phyloP scores from a whole-genome alignment of 2,797 vertebrate genomes.

The Clamator glandarius region DNA sequence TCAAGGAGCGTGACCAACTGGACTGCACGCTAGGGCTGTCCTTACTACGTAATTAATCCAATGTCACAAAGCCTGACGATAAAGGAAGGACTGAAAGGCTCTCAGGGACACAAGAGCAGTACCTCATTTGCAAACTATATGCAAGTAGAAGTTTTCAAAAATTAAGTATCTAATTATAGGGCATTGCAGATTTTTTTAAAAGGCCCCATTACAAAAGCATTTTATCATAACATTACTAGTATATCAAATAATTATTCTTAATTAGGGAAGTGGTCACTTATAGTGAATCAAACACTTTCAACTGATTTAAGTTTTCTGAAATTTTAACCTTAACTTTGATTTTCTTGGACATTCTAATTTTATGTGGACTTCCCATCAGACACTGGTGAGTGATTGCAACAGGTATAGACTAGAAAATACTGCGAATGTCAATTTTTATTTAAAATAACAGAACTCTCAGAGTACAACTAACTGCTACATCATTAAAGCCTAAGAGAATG shows the following conservation, averaged over 20 bases:
- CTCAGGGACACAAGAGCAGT: background rate
- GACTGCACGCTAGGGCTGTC: background rate
- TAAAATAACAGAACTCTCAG: background rate
- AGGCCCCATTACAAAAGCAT: background rate
- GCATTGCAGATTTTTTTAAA: background rate
- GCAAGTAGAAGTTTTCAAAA: background rate
- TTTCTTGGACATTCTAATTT: background rate
- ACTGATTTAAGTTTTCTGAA: background rate
- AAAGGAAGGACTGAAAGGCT: background rate
- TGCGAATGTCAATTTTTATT: background rate
- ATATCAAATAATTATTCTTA: background rate
- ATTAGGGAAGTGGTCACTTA: background rate
- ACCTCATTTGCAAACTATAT: background rate
- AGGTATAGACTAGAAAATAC: background rate
- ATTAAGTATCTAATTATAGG: background rate
- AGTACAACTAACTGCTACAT: background rate
- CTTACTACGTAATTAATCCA: background rate
- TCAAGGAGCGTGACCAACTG: background rate
- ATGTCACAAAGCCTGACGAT: background rate
- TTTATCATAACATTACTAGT: background rate
- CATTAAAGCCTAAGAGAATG: background rate
- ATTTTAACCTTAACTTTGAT: background rate
- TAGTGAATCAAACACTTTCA: background rate
- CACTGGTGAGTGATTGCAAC: fast-evolving
- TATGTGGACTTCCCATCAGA: background rate